Evolutionary conservation across 2,113 vertebrate genomes (phyloP), one percentile per base, ranked within the genome.

Genomic region (Tachysurus vachellii): DNA sequence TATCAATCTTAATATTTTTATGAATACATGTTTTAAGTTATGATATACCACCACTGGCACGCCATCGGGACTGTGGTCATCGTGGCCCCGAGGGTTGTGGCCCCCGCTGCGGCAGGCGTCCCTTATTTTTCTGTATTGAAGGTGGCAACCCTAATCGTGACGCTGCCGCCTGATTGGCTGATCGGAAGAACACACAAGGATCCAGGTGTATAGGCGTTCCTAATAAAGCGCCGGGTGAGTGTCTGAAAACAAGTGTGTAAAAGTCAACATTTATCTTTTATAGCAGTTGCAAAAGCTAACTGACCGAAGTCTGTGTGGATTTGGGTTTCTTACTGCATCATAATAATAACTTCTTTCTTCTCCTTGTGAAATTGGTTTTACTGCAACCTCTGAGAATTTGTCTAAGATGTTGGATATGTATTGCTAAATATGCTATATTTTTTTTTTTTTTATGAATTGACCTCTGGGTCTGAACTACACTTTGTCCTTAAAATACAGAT

Each of bases 241-340:
- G 17, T 21, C 28, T 57, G 54, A 36, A 59, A 36, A 80, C 19
- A 10, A 36, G 12, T 31, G 53, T 80, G 14, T 80, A n/a, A 31
- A 80, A 57, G 56, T 61, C 56, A 59, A 19, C 31, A 61, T 11
- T 61, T 3, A 36, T 81, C 79, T 26, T 44, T 42, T 44, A 44
- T 26, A 44, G 2, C 19, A 36, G 23, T 81, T 81, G 79, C 79
- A 81, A 81, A 42, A 81, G 56, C 56, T 44, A 61, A 10, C 79
- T 81, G 79, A 81, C 79, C 79, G 42, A 81, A 81, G 19, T 61
- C 79, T 81, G 9, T 61, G 79, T 81, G 56, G 56, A 61, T 81
- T 81, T 14, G 79, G 79, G 56, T 61, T 81, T 23, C 17, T 61
- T 59, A 42, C 79, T 61, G 79, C 79, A 81, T 0, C 12, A 21